A percentile compares a stretch with the other conserved stretches of the same genome.
phyloP scores from a whole-genome alignment of 2,113 vertebrate species.

The Dunckerocampus dactyliophorus region DNA sequence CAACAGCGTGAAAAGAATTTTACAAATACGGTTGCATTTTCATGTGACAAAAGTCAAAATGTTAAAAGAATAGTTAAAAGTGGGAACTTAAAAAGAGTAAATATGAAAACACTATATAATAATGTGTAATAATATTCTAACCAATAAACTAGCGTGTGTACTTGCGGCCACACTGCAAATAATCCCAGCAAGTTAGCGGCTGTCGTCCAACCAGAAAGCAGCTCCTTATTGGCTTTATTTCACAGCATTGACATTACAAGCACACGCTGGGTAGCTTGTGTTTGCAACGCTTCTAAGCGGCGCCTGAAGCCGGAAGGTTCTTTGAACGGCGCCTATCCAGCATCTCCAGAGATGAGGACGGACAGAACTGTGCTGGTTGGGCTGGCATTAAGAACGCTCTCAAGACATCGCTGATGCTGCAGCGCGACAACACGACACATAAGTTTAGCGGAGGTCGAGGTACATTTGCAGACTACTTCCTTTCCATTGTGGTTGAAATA shows the following conservation, averaged over 20 bases:
- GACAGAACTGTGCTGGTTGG: background rate
- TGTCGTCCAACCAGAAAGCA: background rate
- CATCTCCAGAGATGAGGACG: constrained; percentile 1
- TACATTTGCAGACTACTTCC: too few relatives aligned
- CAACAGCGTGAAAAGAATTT: constrained; percentile 35
- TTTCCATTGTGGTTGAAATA: too few relatives aligned
- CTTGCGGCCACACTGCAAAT: background rate
- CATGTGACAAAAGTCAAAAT: constrained; percentile 2
- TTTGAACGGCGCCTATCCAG: constrained; percentile 4
- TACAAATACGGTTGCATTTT: constrained; percentile 15
- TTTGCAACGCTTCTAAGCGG: constrained; percentile 4
- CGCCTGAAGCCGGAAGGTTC: constrained; percentile 1
- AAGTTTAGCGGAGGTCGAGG: too few relatives aligned
- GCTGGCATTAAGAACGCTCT: background rate
- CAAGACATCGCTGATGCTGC: too few relatives aligned
- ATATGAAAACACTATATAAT: too few relatives aligned
- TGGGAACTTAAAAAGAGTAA: too few relatives aligned
- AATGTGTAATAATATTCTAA: too few relatives aligned
- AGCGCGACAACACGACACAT: too few relatives aligned
- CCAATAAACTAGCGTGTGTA: too few relatives aligned
- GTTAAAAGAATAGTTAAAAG: too few relatives aligned
- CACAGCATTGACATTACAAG: constrained; percentile 8
- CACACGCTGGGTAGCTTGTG: constrained; percentile 3
- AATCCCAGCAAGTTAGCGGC: background rate
- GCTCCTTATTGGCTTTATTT: background rate